Evolutionary conservation across 2,888 invertebrate genomes (phyloP).

Genomic region (Parnassius orleans): DNA sequence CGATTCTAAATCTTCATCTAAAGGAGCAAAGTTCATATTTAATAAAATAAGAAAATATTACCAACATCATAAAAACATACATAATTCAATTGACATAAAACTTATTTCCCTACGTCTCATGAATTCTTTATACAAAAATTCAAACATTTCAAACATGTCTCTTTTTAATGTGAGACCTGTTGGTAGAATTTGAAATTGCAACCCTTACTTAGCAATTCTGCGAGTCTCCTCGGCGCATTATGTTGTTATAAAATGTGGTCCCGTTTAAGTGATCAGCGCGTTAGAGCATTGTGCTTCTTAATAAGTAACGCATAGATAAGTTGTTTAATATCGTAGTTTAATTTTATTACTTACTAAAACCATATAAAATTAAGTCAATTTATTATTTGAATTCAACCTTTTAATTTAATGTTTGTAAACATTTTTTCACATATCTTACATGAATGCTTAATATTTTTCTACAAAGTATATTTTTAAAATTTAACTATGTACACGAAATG

Average conservation of each 20-base stretch:
- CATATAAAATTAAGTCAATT: too few relatives aligned
- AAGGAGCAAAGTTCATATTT: slow-evolving; percentile 1
- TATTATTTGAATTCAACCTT: too few relatives aligned
- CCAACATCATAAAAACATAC: slow-evolving; percentile 40
- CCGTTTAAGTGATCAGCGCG: slow-evolving; percentile 24
- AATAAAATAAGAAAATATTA: background rate
- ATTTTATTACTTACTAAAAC: too few relatives aligned
- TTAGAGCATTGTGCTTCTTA: background rate
- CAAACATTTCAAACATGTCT: slow-evolving; percentile 51
- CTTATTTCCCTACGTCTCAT: slow-evolving; percentile 43
- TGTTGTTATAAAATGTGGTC: slow-evolving; percentile 29
- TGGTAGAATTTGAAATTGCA: slow-evolving; percentile 50
- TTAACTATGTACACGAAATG: slow-evolving; percentile 4
- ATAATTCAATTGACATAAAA: slow-evolving; percentile 43
- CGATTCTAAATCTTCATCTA: background rate
- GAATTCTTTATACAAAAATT: slow-evolving; percentile 41
- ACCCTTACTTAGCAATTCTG: slow-evolving; percentile 43
- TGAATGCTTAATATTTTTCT: too few relatives aligned
- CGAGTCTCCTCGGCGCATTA: slow-evolving; percentile 28
- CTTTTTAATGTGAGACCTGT: slow-evolving; percentile 50
- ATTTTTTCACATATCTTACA: too few relatives aligned
- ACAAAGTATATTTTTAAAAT: too few relatives aligned
- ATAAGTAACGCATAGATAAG: too few relatives aligned
- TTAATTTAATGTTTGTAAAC: too few relatives aligned
- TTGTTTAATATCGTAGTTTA: too few relatives aligned